Base-by-base conservation (phyloP, 2,888 invertebrate species). In the Microctonus aethiopoides region DNA sequence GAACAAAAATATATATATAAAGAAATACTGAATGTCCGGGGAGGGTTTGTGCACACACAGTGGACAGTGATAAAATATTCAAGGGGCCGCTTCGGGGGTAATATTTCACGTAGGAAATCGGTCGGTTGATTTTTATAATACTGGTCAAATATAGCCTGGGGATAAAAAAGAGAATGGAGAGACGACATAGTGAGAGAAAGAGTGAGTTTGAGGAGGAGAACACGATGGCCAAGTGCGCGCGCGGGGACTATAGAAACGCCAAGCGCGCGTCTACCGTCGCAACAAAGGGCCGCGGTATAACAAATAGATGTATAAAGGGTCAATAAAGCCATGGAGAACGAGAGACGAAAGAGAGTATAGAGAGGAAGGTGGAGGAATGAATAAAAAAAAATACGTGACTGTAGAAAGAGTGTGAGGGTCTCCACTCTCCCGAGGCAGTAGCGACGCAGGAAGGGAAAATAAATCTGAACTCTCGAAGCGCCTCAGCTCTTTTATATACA, bases 41-140 rank as follows among this genome's bases (percentile, higher is more conserved):
- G n/a, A 36, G 56, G 54, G 41, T 66, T 62, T 64, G 54, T 59
- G 63, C 68, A 73, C 72, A 76, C 75, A 77, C n/a, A n/a, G 83
- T 82, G 86, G 85, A 85, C 85, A 83, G 79, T 81, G 82, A 84
- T 86, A 86, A 86, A 86, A 86, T 86, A 86, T 86, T 85, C 86
- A 86, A 81, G 81, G 82, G 80, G 46, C 46, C 78, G 79, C 81
- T 79, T 80, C 81, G 73, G 75, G 84, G 85, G 83, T 80, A 81
- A 86, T 86, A 86, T 85, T 86, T 86, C 83, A 86, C 80, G 82
- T 80, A 83, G 84, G 83, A 86, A 86, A 86, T 86, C 86, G 86
- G 84, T 86, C 85, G 86, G 85, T 86, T 86, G 86, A 86, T 86
- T 86, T 86, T 86, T 86, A 86, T 86, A 86, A 86, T 86, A 85